Base-by-base conservation (phyloP, 2,888 invertebrate species). In the Pachliopta kotzebuea region DNA sequence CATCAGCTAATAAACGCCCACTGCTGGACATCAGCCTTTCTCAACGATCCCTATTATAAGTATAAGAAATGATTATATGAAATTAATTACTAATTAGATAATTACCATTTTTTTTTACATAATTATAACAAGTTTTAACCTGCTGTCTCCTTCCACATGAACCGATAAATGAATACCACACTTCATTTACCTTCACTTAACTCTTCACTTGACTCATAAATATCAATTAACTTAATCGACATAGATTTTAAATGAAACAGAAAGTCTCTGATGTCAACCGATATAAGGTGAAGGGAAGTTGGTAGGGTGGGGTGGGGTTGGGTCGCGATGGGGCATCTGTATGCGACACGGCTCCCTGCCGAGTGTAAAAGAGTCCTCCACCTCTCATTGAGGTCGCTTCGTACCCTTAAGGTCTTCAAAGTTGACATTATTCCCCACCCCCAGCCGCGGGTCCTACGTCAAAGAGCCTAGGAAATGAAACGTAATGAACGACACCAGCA, bases 341-440 rank as follows among this genome's bases (percentile, higher is more conserved):
- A 53, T 29, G 53, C 53, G 53, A 56, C 56, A 21, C 62, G 50
- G 31, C 60, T 65, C 37, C 54, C 17, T 29, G 50, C 49, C 29
- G 58, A 55, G 59, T 65, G 24, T 31, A 60, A 29, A 56, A 21
- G 54, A 54, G 63, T 63, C 53, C 53, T 63, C 54, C 24, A 37
- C 21, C 24, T 31, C 54, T 49, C 61, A 61, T 65, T 62, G 65
- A 65, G 65, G 65, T 61, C 58, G 65, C 61, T 65, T 57, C 54
- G 57, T 54, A 56, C 61, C 58, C 57, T 53, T 45, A 55, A 54
- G 57, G 26, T 60, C 49, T 54, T 61, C 52, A 31, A 58, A 61
- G 65, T 65, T 58, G 65, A 65, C 56, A 57, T 61, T 63, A 58
- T 63, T 59, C 24, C 26, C 58, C 37, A 52, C 53, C 56, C 26